Conservation (phyloP, 2,888 invertebrate species). For the Diarsia brunnea region DNA sequence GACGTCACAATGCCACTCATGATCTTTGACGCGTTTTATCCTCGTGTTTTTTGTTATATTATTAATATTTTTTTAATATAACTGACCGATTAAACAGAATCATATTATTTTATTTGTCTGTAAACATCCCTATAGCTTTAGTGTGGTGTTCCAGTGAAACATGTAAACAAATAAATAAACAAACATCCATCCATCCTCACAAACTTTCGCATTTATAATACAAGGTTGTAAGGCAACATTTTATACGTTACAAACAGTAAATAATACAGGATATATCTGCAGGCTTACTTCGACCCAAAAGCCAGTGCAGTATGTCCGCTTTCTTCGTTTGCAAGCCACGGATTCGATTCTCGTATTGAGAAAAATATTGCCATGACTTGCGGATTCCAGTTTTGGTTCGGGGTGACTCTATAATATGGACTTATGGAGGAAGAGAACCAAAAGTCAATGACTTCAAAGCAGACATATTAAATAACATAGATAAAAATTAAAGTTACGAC, state of each 20-base stretch:
- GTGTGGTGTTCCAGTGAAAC: no score
- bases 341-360: background rate
- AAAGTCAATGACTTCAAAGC: background rate
- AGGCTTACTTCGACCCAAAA: background rate
- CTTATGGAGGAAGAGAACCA: background rate
- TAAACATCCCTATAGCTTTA: no score
- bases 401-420: background rate
- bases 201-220: background rate
- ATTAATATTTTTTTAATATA: no score
- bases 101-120: no score
- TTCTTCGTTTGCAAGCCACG: conserved; percentile 4
- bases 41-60: no score
- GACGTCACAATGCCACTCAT: no score
- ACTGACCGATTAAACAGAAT: no score
- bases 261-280: no score
- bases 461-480: background rate
- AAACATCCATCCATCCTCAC: background rate
- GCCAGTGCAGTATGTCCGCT: background rate
- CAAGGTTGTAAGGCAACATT: background rate
- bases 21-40: no score
- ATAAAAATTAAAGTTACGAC: background rate
- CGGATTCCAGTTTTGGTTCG: background rate
- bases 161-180: no score
- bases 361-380: background rate
- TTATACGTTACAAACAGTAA: no score